Base-by-base conservation (phyloP, 2,113 vertebrate species). In the Oxyruncus cristatus region DNA sequence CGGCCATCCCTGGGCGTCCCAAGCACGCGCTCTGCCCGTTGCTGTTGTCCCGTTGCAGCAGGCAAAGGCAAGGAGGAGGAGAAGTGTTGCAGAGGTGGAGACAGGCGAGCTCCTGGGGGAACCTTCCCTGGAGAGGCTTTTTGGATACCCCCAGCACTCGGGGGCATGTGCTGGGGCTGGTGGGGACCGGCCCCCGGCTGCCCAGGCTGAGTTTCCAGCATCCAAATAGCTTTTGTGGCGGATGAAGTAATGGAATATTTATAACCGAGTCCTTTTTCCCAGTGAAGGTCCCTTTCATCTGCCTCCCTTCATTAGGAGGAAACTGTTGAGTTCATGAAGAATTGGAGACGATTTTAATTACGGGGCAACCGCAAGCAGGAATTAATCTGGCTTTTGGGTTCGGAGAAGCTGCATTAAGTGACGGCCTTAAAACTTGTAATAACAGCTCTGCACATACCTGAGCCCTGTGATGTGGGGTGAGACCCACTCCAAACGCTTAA, bases 261-360 rank as follows among this genome's bases (percentile, higher is more conserved):
- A 95, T 94, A 96, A 95, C 95, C 0, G 30, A 83, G 88, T 62
- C 85, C 90, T 90, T 93, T 95, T 95, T 92, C 95, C 96, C 95
- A 96, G 85, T 84, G 88, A 96, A 95, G 92, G 95, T 90, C 95
- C 74, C 93, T 95, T 96, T 97, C 92, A 94, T 97, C 95, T 92
- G 88, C 93, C 93, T 94, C 68, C 14, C 88, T 94, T 95, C 92
- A 47, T 93, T 92, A 94, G 39, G 65, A 86, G 95, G 94, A 77
- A 94, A 90, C 92, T 67, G 92, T 94, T 83, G 95, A 92, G 93
- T 95, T 96, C 85, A 73, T 67, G 96, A 80, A 94, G 95, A 94
- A 92, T 80, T 50, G 95, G 95, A 96, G 96, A 93, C 88, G 16
- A 85, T 94, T 96, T 96, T 96, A 94, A 96, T 96, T 92, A 93